Percentiles rank a stretch among this genome's conserved stretches.
Conservation (phyloP, 2,888 invertebrate genomes). For the Rhyacophila evoluta region DNA sequence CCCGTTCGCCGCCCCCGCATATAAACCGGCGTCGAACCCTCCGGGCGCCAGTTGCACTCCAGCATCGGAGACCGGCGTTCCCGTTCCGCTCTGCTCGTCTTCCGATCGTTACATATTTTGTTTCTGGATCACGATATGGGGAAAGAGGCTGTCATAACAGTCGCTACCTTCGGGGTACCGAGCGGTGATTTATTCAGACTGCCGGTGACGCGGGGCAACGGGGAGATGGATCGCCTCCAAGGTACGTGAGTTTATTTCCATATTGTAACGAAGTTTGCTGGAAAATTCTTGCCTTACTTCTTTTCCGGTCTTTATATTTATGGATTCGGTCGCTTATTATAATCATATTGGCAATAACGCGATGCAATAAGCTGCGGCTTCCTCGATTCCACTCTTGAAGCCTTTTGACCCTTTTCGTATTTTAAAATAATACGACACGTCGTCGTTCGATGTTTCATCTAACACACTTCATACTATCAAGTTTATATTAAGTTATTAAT, state of each 20-base stretch:
- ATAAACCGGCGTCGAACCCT: background rate
- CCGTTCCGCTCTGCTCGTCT: background rate
- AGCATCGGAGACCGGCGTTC: background rate
- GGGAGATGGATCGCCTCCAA: background rate
- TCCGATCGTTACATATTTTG: background rate
- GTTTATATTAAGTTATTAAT: no score
- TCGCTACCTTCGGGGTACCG: background rate
- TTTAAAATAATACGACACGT: no score
- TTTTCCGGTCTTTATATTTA: slow-evolving; percentile 1
- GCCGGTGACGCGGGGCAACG: background rate
- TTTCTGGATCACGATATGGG: slow-evolving; percentile 1
- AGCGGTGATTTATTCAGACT: background rate
- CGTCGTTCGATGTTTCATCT: no score
- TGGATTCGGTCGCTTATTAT: background rate
- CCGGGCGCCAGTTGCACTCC: slow-evolving; percentile 15
- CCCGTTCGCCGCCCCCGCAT: slow-evolving; percentile 19
- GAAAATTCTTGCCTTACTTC: background rate
- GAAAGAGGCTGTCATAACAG: slow-evolving; percentile 3
- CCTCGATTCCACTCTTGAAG: background rate
- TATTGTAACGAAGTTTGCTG: background rate
- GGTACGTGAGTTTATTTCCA: background rate
- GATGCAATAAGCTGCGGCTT: background rate
- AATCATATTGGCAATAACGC: background rate
- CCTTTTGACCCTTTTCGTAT: background rate
- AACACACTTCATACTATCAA: no score